A percentile compares a stretch with the other conserved stretches of the same genome.
Conservation (phyloP, 1,140 invertebrate species). For the Rhynchophorus ferrugineus region DNA sequence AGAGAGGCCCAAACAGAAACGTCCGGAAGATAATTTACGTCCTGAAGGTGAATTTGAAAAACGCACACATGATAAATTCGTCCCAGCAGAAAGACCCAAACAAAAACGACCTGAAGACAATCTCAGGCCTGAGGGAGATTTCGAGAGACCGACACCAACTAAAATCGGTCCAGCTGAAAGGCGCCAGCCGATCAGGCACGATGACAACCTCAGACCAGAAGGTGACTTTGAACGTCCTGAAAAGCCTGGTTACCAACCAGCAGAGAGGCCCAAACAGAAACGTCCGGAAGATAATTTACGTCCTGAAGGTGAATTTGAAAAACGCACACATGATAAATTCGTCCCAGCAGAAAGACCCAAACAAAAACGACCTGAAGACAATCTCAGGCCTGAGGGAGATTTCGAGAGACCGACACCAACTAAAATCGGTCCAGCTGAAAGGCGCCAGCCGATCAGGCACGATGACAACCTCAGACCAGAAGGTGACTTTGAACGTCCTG, state of each 20-base stretch:
- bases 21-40: constrained; percentile 48
- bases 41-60: constrained; percentile 49
- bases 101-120: constrained; percentile 47
- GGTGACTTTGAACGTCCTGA: constrained; percentile 46
- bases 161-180: constrained; percentile 35
- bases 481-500: constrained; percentile 48
- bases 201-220: constrained; percentile 48
- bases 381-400: constrained; percentile 53
- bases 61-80: constrained; percentile 42
- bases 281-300: constrained; percentile 53
- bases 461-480: constrained; percentile 50
- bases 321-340: constrained; percentile 41
- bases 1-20: too few species aligned
- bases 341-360: constrained; percentile 40
- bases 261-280: constrained; percentile 27
- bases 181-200: constrained; percentile 44
- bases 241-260: constrained; percentile 36
- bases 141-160: constrained; percentile 39
- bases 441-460: constrained; percentile 49
- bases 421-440: constrained; percentile 43
- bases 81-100: constrained; percentile 26
- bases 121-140: constrained; percentile 49
- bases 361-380: constrained; percentile 46
- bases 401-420: constrained; percentile 46
- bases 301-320: constrained; percentile 53